Percentiles rank a stretch among this genome's conserved stretches.
Conservation (phyloP, 2,113 vertebrate species). For the Etheostoma spectabile region DNA sequence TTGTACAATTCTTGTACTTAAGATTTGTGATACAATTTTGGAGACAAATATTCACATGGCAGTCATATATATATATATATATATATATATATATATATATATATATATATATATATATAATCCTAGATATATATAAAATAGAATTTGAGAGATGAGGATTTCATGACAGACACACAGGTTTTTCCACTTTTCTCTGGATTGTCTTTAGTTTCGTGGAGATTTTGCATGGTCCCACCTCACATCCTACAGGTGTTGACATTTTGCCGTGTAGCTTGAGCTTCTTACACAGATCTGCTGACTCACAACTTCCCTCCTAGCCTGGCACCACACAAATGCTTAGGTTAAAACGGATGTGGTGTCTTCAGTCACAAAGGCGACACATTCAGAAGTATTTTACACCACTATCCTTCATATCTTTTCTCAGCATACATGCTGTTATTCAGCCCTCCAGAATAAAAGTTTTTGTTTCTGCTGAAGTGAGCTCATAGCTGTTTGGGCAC, state of each 20-base stretch:
- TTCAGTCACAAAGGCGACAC: conserved; percentile 8
- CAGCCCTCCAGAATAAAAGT: conserved; percentile 29
- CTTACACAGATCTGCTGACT: no score
- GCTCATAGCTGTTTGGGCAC: background rate
- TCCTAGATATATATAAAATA: no score
- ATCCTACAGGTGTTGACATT: background rate
- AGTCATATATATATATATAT: no score
- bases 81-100: no score
- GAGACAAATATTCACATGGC: background rate
- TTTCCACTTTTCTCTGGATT: background rate
- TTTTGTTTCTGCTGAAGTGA: conserved; percentile 13
- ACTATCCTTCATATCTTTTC: conserved; percentile 25
- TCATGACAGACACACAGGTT: background rate
- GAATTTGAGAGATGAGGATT: background rate
- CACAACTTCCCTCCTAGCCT: conserved; percentile 2
- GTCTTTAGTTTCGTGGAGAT: background rate
- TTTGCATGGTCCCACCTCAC: background rate
- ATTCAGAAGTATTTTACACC: conserved; percentile 24
- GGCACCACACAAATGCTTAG: background rate
- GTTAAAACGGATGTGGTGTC: background rate
- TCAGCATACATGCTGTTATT: conserved; percentile 23
- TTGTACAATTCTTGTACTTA: no score
- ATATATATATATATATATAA: no score
- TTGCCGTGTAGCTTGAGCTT: background rate
- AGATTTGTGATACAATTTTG: no score